A percentile compares a stretch with the other conserved stretches of the same genome.
phyloP scores from a whole-genome alignment of 1,140 invertebrate species.

The Melanaphis sacchari region DNA sequence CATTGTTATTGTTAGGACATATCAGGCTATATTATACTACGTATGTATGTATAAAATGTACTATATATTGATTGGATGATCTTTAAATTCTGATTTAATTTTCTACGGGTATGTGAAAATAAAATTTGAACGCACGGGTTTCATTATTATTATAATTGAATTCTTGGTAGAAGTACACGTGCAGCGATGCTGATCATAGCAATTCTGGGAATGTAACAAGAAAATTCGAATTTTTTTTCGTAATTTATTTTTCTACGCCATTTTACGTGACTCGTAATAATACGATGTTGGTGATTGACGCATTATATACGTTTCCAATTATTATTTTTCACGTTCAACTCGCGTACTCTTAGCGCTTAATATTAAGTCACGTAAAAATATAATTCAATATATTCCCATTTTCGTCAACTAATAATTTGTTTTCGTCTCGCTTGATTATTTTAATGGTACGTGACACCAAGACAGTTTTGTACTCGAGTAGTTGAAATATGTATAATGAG shows the following conservation, averaged over 20 bases:
- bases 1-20: neutral
- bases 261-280: slow-evolving; percentile 32
- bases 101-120: neutral
- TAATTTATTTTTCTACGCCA: neutral
- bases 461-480: neutral
- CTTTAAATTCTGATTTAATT: neutral
- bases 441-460: neutral
- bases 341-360: neutral
- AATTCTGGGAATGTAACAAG: neutral
- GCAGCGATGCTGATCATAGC: neutral
- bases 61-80: neutral
- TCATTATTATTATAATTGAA: neutral
- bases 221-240: slow-evolving; percentile 1
- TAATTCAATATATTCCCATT: slow-evolving; percentile 1
- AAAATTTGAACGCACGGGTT: neutral
- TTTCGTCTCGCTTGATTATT: slow-evolving; percentile 30
- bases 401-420: slow-evolving; percentile 12
- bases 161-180: neutral
- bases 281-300: neutral
- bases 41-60: neutral
- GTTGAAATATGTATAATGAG: neutral
- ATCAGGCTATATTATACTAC: neutral
- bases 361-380: slow-evolving; percentile 19
- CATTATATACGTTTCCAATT: slow-evolving; percentile 1
- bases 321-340: neutral